These are phyloP conservation scores for Leptinotarsa haldemani DNA, from an alignment of 2,888 invertebrate species.

Conservation along the genomic window DNA sequence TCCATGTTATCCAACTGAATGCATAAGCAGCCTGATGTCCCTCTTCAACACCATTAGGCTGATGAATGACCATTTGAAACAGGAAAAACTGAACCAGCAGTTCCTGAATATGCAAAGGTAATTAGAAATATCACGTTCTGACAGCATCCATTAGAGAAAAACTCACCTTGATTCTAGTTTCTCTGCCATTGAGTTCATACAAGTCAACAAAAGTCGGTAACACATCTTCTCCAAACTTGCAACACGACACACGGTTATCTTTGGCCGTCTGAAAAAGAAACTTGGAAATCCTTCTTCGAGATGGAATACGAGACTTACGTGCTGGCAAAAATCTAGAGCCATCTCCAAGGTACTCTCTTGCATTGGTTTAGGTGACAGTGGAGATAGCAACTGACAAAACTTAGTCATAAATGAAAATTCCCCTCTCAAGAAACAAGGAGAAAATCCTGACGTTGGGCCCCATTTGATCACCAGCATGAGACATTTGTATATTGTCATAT, in stretches of 20 bases:
- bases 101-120: constrained; percentile 51
- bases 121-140: too few relatives aligned
- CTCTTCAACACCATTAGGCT: constrained; percentile 65
- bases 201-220: constrained; percentile 51
- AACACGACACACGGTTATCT: constrained; percentile 60
- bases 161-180: constrained; percentile 53
- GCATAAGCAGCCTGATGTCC: constrained; percentile 62
- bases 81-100: constrained; percentile 67
- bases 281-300: constrained; percentile 14
- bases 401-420: constrained; percentile 57
- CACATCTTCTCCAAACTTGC: constrained; percentile 62
- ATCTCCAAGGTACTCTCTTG: constrained; percentile 51
- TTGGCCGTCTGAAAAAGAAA: constrained; percentile 56
- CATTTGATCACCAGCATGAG: constrained; percentile 55
- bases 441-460: constrained; percentile 56
- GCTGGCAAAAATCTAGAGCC: constrained; percentile 50
- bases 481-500: constrained; percentile 51
- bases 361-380: constrained; percentile 42
- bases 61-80: constrained; percentile 68
- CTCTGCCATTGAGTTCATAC: constrained; percentile 53
- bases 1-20: constrained; percentile 65
- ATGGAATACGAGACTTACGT: constrained; percentile 43
- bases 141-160: background rate
- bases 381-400: constrained; percentile 51
- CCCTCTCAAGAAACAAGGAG: constrained; percentile 52